Evolutionary conservation across 2,113 vertebrate species (phyloP), one percentile per base, ranked within the genome.

Genomic region (Rhinolophus sinicus): DNA sequence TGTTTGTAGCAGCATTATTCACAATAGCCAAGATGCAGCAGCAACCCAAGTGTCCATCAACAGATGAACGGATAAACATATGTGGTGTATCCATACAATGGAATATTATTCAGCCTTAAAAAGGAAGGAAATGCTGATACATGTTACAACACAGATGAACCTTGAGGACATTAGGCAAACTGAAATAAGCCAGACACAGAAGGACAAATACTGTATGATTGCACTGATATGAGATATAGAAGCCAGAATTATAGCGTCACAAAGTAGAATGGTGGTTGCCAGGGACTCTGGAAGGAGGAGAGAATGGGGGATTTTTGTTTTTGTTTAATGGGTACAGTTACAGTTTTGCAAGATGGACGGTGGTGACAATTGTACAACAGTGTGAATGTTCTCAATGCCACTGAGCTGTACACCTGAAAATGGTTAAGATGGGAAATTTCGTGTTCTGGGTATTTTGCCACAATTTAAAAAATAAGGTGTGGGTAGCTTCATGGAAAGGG

Each of bases 141-240:
- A 14, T 30, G 8, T 47, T 54, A 52, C 4, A 33, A 44, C 30
- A 16, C 3, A 10, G 40, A n/a, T 80, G 21, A 58, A 38, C 22
- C 24, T 52, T 58, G n/a, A 73, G 62, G 38, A 67, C 24, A 33
- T 38, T 30, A 38, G 7, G 9, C 33, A 52, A 65, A 93, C 6
- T 47, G 30, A 92, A 92, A 52, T 21, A 82, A 81, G n/a, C 8
- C 54, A 56, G 54, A 18, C 60, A 28, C 58, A 21, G 30, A 67
- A 85, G n/a, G 35, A 72, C 35, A 93, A 77, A 72, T 6, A 47
- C 24, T 8, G 5, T 54, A 28, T 70, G 18, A 90, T 38, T 33
- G 33, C n/a, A 50, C 62, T 13, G 30, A 44, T 0, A 22, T 0
- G 40, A 76, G 14, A 4, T 12, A 8, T 0, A 44, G 64, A 9